phyloP scores from a whole-genome alignment of 2,888 invertebrate species.

The Xestia xanthographa region DNA sequence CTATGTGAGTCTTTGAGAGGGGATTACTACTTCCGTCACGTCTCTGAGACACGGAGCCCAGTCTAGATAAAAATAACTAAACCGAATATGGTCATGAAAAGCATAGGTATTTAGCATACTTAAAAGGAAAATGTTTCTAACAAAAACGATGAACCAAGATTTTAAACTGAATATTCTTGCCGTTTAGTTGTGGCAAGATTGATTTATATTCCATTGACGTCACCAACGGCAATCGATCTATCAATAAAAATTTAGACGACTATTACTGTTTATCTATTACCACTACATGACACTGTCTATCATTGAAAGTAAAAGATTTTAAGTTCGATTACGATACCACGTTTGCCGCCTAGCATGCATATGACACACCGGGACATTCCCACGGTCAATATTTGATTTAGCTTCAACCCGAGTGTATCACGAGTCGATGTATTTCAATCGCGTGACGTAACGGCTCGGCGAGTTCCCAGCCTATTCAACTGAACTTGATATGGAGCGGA shows the following conservation, averaged over 20 bases:
- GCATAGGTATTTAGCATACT: too few relatives aligned
- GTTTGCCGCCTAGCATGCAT: neutral
- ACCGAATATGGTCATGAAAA: neutral
- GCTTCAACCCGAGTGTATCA: slow-evolving; percentile 62
- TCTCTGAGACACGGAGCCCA: neutral
- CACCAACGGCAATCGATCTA: neutral
- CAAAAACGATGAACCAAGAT: neutral
- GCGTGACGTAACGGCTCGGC: slow-evolving; percentile 28
- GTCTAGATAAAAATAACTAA: neutral
- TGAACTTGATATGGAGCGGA: slow-evolving; percentile 18
- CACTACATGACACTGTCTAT: neutral
- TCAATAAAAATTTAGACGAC: neutral
- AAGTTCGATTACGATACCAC: neutral
- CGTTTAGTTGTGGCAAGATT: neutral
- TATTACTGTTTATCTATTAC: too few relatives aligned
- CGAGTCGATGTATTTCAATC: slow-evolving; percentile 68
- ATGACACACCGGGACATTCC: slow-evolving; percentile 24
- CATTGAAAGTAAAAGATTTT: too few relatives aligned
- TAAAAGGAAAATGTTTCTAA: neutral
- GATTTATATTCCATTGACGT: neutral
- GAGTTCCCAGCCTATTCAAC: slow-evolving; percentile 17
- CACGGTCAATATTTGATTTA: slow-evolving; percentile 72
- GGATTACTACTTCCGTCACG: neutral
- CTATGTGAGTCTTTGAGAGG: neutral
- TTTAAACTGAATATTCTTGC: neutral